phyloP scores from a whole-genome alignment of 1,140 invertebrate genomes.

The Lucilia sericata region DNA sequence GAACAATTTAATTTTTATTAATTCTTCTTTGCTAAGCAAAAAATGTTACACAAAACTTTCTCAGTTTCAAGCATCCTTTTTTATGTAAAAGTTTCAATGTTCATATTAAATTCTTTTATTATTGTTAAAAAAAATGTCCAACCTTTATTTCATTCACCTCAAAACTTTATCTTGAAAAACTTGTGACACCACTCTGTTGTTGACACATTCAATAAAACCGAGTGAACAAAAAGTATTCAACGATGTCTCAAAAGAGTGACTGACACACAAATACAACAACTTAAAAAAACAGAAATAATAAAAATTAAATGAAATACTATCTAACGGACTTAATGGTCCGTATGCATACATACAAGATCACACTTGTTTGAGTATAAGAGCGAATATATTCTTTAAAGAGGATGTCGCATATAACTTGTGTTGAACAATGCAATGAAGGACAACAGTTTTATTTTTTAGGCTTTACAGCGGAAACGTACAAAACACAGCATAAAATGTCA shows the following conservation, averaged over 20 bases:
- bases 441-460: background rate
- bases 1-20: too few relatives aligned
- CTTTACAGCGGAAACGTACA: background rate
- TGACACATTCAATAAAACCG: conserved; percentile 19
- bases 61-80: too few relatives aligned
- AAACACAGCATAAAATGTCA: conserved; percentile 10
- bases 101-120: too few relatives aligned
- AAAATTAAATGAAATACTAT: background rate
- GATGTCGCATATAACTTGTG: conserved; percentile 12
- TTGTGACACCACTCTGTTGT: conserved; percentile 4
- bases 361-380: too few relatives aligned
- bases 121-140: too few relatives aligned
- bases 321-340: background rate
- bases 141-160: background rate
- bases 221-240: background rate
- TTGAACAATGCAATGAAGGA: conserved; percentile 6
- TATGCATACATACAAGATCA: background rate
- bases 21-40: too few relatives aligned
- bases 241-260: background rate
- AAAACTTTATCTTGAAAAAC: conserved; percentile 15
- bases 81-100: too few relatives aligned
- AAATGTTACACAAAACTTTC: too few relatives aligned
- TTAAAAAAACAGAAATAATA: background rate
- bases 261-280: background rate
- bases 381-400: background rate